Base-by-base conservation (phyloP, 1,140 invertebrate genomes). In the Harlomillsia oculata region DNA sequence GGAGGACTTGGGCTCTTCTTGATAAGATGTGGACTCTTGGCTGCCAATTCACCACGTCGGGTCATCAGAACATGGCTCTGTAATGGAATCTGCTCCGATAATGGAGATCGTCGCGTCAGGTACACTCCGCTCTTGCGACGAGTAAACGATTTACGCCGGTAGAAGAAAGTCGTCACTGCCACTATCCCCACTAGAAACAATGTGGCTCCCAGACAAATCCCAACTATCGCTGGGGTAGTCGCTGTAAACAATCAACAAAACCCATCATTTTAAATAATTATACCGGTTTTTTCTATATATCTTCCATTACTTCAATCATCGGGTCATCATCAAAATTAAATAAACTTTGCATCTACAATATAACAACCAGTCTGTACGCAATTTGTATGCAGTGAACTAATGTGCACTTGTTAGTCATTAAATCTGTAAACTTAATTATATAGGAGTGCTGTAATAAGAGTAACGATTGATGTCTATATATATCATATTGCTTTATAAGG, bases 171-270 rank as follows among this genome's bases (percentile, higher is more conserved):
- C 13, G 61, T 63, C 45, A 63, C 75, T 2, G 77, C 76, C 23
- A 77, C 74, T 30, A 79, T 74, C 49, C 76, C 76, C 32, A 80
- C 69, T 5, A 80, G 62, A 65, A 80, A 76, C 21, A 79, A 57
- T 1, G 74, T 71, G 21, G 74, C 75, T 21, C 77, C 78, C 32
- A 83, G 68, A 64, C 79, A 80, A 65, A 82, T 69, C 8, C 75
- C 80, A n/a, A 82, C 72, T 30, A 82, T 67, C 8, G 77, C 75
- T n/a, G 78, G 74, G 26, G 77, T 79, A 48, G 78, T 76, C 52
- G 81, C 81, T 82, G 72, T 1, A 77, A 78, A 54, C 53, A 44
- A 69, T 69, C 29, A 32, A 53, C 9, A 53, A 18, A 43, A 26
- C 8, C 9, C n/a, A 25, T 51, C 16, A 49, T 34, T n/a, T n/a